Evolutionary conservation across 2,797 vertebrate genomes (phyloP), one percentile per base, ranked within the genome.

Genomic region (Perodicticus potto): DNA sequence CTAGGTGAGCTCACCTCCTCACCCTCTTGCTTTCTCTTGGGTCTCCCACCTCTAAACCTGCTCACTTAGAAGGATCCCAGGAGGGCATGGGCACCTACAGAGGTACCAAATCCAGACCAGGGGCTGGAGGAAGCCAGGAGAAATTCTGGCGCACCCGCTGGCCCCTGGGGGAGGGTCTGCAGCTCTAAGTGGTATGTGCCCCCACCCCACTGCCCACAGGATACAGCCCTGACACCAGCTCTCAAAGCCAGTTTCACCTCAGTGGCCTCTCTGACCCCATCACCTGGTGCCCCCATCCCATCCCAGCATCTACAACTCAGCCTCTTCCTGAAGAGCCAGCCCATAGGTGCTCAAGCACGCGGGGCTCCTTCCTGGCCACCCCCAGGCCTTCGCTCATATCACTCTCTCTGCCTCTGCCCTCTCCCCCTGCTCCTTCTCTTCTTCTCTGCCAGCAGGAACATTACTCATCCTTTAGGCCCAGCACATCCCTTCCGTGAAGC

Each of bases 391-490:
- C 20, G 14, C 40, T 45, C 70, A 27, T 0, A 1, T 34, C 65
- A 57, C 43, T 69, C 78, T 76, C 67, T 65, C 74, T 73, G 80
- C 78, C 72, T 25, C 40, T 5, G 55, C 61, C 84, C 88, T 53
- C 53, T 73, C 76, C 49, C 49, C 49, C 49, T 53, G 49, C 49
- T 53, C 49, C 49, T n/a, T n/a, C n/a, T 77, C 27, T 40, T 63
- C 76, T 45, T 40, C 37, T 74, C 72, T 32, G 32, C 57, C 72
- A 19, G 90, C 29, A 45, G 73, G 91, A 34, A 23, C 23, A 81
- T 82, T 73, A 78, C 92, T 95, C 96, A 92, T 91, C 85, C 80
- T 32, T 5, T 7, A 19, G 65, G 43, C 27, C 74, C 91, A 77
- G 55, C 80, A 76, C 92, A 67, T 37, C 22, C 27, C 22, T 57